phyloP scores from a whole-genome alignment of 2,888 invertebrate species.

The Eustalomyia histrio region DNA sequence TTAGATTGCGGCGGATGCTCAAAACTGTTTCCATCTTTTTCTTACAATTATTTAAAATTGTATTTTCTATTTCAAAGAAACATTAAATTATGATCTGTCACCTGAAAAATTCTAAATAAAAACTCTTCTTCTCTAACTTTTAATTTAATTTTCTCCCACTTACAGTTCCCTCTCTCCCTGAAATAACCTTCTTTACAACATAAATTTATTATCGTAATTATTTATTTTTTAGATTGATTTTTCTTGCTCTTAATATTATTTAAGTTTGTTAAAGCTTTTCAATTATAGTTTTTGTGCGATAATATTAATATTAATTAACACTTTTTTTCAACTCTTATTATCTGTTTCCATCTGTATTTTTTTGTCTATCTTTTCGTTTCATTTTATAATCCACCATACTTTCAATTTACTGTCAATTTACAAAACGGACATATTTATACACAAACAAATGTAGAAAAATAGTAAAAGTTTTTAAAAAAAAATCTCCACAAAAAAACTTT shows the following conservation, averaged over 20 bases:
- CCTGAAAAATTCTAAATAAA: no score
- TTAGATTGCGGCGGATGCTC: no score
- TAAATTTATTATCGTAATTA: neutral
- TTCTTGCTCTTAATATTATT: neutral
- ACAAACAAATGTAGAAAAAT: neutral
- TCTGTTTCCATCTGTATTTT: slow-evolving; percentile 14
- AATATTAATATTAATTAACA: slow-evolving; percentile 44
- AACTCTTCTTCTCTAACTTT: no score
- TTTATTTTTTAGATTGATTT: neutral
- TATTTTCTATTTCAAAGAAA: no score
- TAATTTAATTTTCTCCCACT: no score
- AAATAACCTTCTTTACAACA: neutral
- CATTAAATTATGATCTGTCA: no score
- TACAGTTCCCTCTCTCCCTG: no score
- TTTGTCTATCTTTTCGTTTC: slow-evolving; percentile 3
- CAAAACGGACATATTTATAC: slow-evolving; percentile 10
- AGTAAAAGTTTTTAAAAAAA: slow-evolving; percentile 1
- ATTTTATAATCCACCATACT: neutral
- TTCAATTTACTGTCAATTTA: slow-evolving; percentile 22
- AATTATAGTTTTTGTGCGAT: slow-evolving; percentile 33
- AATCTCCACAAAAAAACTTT: slow-evolving; percentile 4
- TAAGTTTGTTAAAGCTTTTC: slow-evolving; percentile 25
- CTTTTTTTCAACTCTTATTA: slow-evolving; percentile 33
- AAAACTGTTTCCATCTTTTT: no score
- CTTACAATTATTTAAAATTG: no score